A percentile compares a stretch with the other conserved stretches of the same genome.
Conservation (phyloP, 2,888 invertebrate species). For the Drosophila glabriapex region DNA sequence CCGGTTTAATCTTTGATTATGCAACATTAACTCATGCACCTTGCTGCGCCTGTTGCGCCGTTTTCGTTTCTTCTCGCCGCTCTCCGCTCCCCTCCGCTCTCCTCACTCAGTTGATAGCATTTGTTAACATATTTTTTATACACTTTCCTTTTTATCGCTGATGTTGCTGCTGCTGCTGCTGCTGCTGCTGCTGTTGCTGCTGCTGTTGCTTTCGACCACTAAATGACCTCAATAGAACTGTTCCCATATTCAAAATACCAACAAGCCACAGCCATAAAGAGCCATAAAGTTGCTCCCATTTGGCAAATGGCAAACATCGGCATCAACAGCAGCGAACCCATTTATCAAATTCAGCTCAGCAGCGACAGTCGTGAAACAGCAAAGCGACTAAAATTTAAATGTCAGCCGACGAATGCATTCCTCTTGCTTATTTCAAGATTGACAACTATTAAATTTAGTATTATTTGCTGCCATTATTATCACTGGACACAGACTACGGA, state of each 20-base stretch:
- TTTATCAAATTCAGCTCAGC: background rate
- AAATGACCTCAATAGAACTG: background rate
- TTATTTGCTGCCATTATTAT: background rate
- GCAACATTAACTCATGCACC: slow-evolving; percentile 55
- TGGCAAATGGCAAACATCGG: too few species aligned
- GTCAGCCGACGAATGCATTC: background rate
- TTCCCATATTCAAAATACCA: background rate
- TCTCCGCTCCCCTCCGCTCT: background rate
- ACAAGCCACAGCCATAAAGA: background rate
- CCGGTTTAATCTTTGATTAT: slow-evolving; percentile 60
- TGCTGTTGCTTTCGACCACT: too few species aligned
- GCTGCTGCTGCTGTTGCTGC: too few species aligned
- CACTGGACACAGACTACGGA: too few species aligned
- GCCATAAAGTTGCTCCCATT: too few species aligned
- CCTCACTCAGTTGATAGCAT: background rate
- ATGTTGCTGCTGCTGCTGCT: background rate
- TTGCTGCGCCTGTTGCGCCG: slow-evolving; percentile 14
- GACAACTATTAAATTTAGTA: background rate
- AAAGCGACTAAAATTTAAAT: background rate
- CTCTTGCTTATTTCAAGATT: background rate
- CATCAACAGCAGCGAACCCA: background rate
- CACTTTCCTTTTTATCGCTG: background rate
- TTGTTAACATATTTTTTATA: background rate
- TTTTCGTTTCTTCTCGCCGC: too few species aligned
- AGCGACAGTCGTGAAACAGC: background rate